Conservation (phyloP, 2,888 invertebrate species). For the Chaetoderma sp. region DNA sequence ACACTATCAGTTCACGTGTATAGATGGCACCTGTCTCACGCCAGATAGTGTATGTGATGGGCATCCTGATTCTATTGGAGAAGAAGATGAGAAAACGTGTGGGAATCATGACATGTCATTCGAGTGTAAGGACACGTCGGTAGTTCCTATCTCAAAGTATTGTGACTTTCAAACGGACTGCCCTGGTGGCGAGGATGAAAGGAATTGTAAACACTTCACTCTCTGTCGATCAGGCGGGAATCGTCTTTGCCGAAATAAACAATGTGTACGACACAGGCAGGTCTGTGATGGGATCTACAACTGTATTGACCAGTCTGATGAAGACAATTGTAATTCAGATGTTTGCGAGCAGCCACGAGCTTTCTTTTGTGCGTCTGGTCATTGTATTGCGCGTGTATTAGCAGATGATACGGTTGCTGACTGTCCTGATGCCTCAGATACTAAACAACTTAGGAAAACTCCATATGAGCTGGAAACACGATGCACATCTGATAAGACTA, state of each 20-base stretch:
- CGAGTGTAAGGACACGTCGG: too few relatives aligned
- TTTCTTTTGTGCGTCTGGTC: neutral
- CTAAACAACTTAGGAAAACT: too few relatives aligned
- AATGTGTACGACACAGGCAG: neutral
- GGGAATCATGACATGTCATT: too few relatives aligned
- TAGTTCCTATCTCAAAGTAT: too few relatives aligned
- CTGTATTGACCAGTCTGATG: neutral
- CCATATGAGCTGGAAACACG: too few relatives aligned
- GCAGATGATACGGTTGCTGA: neutral
- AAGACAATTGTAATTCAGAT: neutral
- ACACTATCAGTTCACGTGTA: too few relatives aligned
- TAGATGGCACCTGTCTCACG: too few relatives aligned
- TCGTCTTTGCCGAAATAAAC: neutral
- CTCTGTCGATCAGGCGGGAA: neutral
- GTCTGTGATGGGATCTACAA: neutral
- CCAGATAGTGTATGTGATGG: too few relatives aligned
- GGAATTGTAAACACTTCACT: neutral
- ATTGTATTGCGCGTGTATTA: neutral
- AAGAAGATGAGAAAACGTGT: too few relatives aligned
- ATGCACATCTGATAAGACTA: neutral
- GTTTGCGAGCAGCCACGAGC: neutral
- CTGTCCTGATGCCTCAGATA: neutral
- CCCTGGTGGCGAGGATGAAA: constrained; percentile 1
- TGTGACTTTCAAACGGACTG: neutral
- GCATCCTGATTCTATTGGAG: too few relatives aligned